phyloP scores from a whole-genome alignment of 35 echinoderm and acorn worm species.

The Lytechinus variegatus region DNA sequence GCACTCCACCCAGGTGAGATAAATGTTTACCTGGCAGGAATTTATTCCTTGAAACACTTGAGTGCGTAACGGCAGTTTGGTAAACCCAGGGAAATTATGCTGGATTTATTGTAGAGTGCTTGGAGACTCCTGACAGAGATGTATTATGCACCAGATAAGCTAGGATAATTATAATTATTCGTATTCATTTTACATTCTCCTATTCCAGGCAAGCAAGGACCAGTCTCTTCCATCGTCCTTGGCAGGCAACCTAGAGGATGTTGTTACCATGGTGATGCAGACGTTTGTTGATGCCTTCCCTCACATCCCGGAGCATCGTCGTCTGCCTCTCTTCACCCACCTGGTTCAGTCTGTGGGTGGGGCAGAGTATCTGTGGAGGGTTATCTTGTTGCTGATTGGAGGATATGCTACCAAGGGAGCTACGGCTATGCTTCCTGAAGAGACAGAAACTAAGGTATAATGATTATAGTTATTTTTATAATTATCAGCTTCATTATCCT shows the following conservation, averaged over 20 bases:
- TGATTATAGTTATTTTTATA: neutral
- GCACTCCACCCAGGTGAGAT: too few species aligned
- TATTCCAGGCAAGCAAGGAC: conserved; percentile 70
- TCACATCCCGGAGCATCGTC: conserved; percentile 93
- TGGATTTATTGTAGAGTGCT: too few species aligned
- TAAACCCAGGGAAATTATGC: too few species aligned
- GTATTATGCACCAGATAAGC: too few species aligned
- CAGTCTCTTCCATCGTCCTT: conserved; percentile 60
- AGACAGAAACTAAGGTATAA: conserved; percentile 65
- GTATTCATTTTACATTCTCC: neutral
- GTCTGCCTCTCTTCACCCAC: conserved; percentile 86
- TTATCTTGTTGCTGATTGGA: conserved; percentile 72
- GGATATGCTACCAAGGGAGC: conserved; percentile 72
- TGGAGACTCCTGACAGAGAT: too few species aligned
- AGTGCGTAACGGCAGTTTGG: too few species aligned
- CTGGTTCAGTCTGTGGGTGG: conserved; percentile 73
- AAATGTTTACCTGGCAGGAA: too few species aligned
- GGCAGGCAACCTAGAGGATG: conserved; percentile 56
- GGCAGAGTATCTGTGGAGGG: conserved; percentile 78
- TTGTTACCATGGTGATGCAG: conserved; percentile 88
- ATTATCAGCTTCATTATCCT: too few species aligned
- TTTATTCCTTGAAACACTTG: too few species aligned
- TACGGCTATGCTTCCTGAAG: conserved; percentile 67
- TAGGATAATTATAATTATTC: neutral
- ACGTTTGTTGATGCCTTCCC: conserved; percentile 96